Conservation (phyloP, 2,113 vertebrate genomes). For the Canis aureus region DNA sequence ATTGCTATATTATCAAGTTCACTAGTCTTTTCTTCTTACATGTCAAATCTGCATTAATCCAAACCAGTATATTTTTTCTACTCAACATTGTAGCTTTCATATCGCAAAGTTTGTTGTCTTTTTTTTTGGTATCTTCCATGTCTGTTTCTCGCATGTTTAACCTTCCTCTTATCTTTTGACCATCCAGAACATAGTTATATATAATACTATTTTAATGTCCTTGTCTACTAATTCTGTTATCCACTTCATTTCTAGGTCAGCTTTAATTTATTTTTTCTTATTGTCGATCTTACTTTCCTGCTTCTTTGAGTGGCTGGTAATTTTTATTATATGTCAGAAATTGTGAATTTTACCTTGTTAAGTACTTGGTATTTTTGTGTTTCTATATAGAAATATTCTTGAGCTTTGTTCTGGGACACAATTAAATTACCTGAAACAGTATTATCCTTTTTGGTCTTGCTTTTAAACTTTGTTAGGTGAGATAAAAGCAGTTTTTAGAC, state of each 20-base stretch:
- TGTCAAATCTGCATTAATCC: neutral
- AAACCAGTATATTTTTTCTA: neutral
- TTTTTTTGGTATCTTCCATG: neutral
- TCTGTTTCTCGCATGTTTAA: neutral
- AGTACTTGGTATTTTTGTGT: neutral
- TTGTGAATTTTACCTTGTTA: slow-evolving; percentile 15
- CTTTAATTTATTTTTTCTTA: slow-evolving; percentile 37
- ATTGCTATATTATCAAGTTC: neutral
- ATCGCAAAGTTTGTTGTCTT: neutral
- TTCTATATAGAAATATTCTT: slow-evolving; percentile 44
- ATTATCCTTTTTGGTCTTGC: neutral
- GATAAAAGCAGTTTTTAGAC: neutral
- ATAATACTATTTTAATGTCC: neutral
- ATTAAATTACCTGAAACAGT: slow-evolving; percentile 24
- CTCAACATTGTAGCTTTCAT: neutral
- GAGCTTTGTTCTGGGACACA: neutral
- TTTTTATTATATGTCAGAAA: slow-evolving; percentile 19
- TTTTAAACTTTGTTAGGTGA: slow-evolving; percentile 14
- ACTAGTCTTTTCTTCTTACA: neutral
- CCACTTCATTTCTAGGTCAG: neutral
- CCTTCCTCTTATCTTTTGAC: neutral
- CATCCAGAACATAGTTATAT: neutral
- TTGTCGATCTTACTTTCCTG: neutral
- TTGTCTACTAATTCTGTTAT: neutral
- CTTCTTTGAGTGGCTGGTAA: slow-evolving; percentile 7